These are phyloP conservation scores for Casuarius casuarius DNA, from an alignment of 2,113 vertebrate genomes.

Conservation along the genomic window DNA sequence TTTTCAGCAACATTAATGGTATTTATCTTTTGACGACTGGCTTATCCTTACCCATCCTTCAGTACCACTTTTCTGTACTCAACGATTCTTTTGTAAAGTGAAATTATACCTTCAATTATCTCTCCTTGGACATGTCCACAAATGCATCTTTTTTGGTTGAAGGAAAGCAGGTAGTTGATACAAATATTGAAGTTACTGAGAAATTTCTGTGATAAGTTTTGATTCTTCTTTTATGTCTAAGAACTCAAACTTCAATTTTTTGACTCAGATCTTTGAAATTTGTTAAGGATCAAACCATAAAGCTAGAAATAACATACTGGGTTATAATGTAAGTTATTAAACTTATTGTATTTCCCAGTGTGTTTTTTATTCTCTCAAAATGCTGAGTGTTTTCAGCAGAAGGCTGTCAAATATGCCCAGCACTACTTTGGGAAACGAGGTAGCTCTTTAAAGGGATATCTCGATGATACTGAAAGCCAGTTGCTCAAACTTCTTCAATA, in stretches of 20 bases:
- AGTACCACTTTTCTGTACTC: background rate
- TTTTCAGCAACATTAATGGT: background rate
- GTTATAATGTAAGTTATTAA: background rate
- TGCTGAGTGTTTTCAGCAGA: background rate
- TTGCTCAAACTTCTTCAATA: background rate
- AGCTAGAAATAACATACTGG: background rate
- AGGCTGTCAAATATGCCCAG: background rate
- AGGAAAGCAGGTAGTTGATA: background rate
- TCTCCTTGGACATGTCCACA: background rate
- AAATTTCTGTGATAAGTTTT: background rate
- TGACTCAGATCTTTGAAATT: background rate
- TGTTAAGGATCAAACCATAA: background rate
- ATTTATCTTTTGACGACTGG: background rate
- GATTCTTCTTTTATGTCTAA: background rate
- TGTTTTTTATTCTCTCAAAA: background rate
- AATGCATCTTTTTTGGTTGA: background rate
- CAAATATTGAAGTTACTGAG: background rate
- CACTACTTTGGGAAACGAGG: background rate
- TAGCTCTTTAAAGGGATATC: background rate
- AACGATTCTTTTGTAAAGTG: background rate
- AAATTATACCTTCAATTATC: too few relatives aligned
- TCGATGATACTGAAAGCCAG: background rate
- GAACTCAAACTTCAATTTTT: accelerated
- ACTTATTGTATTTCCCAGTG: background rate
- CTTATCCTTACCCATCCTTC: background rate